phyloP scores from a whole-genome alignment of 2,113 vertebrate species.

The Peromyscus leucopus region DNA sequence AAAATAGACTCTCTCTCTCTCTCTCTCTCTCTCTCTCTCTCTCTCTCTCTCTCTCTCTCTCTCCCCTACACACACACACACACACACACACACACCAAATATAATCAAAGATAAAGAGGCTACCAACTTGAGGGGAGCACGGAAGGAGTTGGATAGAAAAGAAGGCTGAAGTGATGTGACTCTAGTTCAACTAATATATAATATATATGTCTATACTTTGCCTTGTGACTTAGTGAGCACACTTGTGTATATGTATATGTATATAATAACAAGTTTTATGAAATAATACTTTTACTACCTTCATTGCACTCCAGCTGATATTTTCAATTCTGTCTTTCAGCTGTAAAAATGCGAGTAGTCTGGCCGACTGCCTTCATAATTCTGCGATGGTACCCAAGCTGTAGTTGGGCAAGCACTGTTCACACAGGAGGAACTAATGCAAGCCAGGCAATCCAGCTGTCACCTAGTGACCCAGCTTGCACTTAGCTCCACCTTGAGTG shows the following conservation, averaged over 20 bases:
- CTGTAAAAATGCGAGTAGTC: slow-evolving; percentile 9
- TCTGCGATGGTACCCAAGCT: neutral
- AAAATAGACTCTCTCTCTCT: neutral
- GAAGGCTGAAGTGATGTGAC: neutral
- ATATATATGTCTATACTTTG: no score
- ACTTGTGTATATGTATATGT: neutral
- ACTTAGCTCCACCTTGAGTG: neutral
- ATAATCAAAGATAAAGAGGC: neutral
- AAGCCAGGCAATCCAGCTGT: neutral
- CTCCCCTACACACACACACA: no score
- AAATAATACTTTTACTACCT: neutral
- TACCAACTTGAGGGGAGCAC: no score
- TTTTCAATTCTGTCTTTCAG: slow-evolving; percentile 1
- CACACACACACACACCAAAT: neutral
- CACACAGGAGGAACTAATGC: neutral
- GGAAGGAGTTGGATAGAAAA: neutral
- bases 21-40: no score
- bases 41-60: no score
- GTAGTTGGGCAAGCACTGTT: neutral
- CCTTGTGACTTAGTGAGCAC: neutral
- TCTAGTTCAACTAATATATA: neutral
- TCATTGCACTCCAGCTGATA: neutral
- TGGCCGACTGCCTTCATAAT: neutral
- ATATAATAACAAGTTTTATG: neutral
- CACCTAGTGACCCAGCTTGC: neutral